Evolutionary conservation across 2,113 vertebrate species (phyloP), one percentile per base, ranked within the genome.

Genomic region (Corythaeola cristata): DNA sequence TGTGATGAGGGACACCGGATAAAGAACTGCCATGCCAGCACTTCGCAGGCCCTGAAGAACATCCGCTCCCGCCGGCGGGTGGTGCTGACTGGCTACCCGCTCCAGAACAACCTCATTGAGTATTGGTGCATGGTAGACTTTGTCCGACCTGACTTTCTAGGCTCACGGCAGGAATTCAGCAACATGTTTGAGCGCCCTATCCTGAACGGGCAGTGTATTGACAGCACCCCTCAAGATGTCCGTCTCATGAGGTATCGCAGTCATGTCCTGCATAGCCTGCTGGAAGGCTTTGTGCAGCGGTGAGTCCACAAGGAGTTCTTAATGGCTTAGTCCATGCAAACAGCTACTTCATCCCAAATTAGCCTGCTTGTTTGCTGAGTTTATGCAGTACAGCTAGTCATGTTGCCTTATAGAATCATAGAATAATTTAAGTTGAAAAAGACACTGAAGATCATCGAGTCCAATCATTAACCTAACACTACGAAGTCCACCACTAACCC

Each of bases 91-190:
- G 99, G 99, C 35, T 99, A 99, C 96, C 99, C 99, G 0, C 97
- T 99, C 73, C 99, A 99, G 98, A 99, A 99, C 98, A 99, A 99
- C 98, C 99, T 99, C 75, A 99, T 98, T 16, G 99, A 99, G 96
- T 99, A 99, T 94, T 99, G 99, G 99, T 99, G 99, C 97, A 99
- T 99, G 99, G 99, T 99, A 95, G 99, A 99, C 97, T 99, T 99
- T 59, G 99, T 99, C 24, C 98, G 99, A 62, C 99, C 99, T 0
- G 99, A 99, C 97, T 99, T 99, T 88, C 98, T 99, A 20, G 99
- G 99, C 72, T 99, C 99, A 1, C 98, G 99, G 58, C 99, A 99
- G 97, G 99, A 99, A 80, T 99, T 99, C 97, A 99, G 99, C 97
- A 99, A 99, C 98, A 99, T 99, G 99, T 99, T 99, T 88, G 99